Percentiles rank a stretch among this genome's conserved stretches.
phyloP scores from a whole-genome alignment of 2,113 vertebrate genomes.

The Solenodon paradoxus region DNA sequence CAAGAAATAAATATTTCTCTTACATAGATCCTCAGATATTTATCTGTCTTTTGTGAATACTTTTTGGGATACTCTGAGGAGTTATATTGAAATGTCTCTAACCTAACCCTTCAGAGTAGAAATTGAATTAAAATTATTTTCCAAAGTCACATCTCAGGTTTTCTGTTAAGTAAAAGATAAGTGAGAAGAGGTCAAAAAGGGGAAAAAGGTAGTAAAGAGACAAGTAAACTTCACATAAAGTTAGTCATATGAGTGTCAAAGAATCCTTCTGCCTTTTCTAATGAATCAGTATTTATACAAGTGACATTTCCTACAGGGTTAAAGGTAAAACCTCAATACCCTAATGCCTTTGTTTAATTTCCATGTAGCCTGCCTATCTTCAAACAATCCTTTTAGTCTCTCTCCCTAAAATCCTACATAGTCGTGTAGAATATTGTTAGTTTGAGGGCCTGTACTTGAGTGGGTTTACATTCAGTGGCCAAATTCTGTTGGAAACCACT shows the following conservation, averaged over 20 bases:
- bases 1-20: slow-evolving; percentile 2
- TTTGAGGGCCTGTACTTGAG: background rate
- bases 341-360: background rate
- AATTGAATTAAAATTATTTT: slow-evolving; percentile 34
- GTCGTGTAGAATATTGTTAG: background rate
- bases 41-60: background rate
- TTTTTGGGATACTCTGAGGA: background rate
- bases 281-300: background rate
- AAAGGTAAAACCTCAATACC: background rate
- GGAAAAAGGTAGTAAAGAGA: slow-evolving; percentile 14
- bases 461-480: slow-evolving; percentile 38
- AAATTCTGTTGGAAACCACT: slow-evolving; percentile 32
- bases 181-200: slow-evolving; percentile 35
- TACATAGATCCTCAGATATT: background rate
- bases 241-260: background rate
- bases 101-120: background rate
- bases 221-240: background rate
- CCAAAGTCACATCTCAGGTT: slow-evolving; percentile 48
- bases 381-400: background rate
- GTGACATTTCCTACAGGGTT: background rate
- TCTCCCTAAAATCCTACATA: background rate
- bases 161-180: slow-evolving; percentile 62
- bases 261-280: background rate
- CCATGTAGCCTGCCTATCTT: background rate
- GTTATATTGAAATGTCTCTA: slow-evolving; percentile 29